These are phyloP conservation scores for Tiaroga cobitis DNA, from an alignment of 2,797 vertebrate species.

Conservation along the genomic window DNA sequence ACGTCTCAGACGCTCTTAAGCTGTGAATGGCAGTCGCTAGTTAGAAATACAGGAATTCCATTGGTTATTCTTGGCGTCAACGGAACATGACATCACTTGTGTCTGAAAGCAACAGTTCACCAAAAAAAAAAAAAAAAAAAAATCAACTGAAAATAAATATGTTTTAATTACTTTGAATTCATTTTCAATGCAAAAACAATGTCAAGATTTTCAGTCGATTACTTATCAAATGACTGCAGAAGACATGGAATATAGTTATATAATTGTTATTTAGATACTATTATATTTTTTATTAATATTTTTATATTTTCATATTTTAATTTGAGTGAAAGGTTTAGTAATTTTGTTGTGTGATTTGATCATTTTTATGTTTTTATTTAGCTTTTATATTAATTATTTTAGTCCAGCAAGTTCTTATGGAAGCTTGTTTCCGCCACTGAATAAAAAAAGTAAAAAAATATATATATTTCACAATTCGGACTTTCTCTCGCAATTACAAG, in stretches of 20 bases:
- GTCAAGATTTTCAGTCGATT: background rate
- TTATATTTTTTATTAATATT: background rate
- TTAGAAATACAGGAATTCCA: constrained; percentile 40
- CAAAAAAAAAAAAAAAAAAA: too few relatives aligned
- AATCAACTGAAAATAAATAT: background rate
- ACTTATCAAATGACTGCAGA: background rate
- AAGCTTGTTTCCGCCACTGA: too few relatives aligned
- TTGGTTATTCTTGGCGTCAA: constrained; percentile 2
- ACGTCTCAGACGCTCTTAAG: background rate
- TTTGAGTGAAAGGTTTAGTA: background rate
- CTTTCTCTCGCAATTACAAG: too few relatives aligned
- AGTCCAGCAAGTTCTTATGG: background rate
- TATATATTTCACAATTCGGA: too few relatives aligned
- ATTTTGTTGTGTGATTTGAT: background rate
- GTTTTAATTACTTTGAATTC: background rate
- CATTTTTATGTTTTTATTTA: background rate
- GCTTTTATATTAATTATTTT: background rate
- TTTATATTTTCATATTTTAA: background rate
- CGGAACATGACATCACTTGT: background rate
- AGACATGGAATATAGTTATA: background rate
- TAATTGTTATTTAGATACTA: too few relatives aligned
- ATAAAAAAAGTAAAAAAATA: too few relatives aligned
- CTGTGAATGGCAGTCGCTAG: constrained; percentile 40
- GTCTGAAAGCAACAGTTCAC: too few relatives aligned
- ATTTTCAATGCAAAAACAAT: background rate